Evolutionary conservation across 1,140 invertebrate genomes (phyloP), one percentile per base, ranked within the genome.

Genomic region (Aphelenchoides besseyi): DNA sequence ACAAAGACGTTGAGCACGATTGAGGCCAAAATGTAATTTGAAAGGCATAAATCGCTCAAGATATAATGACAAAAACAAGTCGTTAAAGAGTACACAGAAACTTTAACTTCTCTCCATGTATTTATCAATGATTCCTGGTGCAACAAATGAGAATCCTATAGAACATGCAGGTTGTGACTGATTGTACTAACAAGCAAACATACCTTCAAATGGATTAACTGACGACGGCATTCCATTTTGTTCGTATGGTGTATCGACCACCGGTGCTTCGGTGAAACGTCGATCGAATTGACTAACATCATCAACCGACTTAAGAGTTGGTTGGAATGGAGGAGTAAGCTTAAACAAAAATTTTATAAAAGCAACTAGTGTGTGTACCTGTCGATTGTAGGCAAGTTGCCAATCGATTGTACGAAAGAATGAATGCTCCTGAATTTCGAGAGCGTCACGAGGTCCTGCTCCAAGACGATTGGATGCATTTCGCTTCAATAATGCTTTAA

Each of bases 181-280:
- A 41, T 41, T 5, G 5, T n/a, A 41, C 37, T 41, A 8, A 41
- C 37, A 41, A n/a, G 37, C 5, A 41, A 41, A 41, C n/a, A n/a
- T n/a, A n/a, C 55, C 55, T 28, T 59, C 55, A 33, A 59, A 59
- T 12, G 55, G 55, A 33, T 59, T 59, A 12, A 18, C 18, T 5
- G 5, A 5, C 5, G 55, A 28, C 12, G 55, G 18, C 5, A 59
- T 59, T 23, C 5, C 5, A 23, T 48, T 48, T 12, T 5, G 26
- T 33, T 59, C 55, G 18, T 8, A 5, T 8, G 55, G 55, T 23
- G 55, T 29, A 33, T 59, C 55, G 55, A 59, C 18, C 12, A 23
- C 55, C 5, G 55, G 55, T 23, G 23, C 12, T 33, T 59, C 55
- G 5, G 55, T 59, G 55, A 59, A 59, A 8, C 18, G 55, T 33